Percentiles rank a stretch among this genome's conserved stretches.
These are phyloP conservation scores for Ageneiosus marmoratus DNA, from an alignment of 2,113 vertebrate species.

Conservation along the genomic window DNA sequence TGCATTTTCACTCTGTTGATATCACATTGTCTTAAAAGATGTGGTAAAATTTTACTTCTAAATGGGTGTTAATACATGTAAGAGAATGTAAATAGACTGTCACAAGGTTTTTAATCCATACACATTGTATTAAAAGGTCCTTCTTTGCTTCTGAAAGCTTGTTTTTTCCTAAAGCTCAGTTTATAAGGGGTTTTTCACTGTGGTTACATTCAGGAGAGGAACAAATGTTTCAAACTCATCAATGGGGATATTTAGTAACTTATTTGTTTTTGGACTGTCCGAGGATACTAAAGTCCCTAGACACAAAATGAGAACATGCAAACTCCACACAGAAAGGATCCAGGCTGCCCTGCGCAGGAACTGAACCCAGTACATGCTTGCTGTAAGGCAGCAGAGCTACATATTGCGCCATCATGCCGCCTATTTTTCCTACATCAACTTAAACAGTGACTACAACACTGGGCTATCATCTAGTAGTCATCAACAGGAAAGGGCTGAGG, in stretches of 20 bases:
- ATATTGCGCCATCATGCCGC: no score
- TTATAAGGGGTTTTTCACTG: no score
- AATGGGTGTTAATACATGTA: not conserved
- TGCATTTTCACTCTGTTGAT: not conserved
- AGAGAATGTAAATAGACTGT: not conserved
- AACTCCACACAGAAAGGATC: no score
- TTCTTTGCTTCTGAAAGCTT: constrained; percentile 4
- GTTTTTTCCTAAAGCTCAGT: not conserved
- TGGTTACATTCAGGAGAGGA: no score
- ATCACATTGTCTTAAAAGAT: not conserved
- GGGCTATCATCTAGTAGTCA: constrained; percentile 37
- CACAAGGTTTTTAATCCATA: not conserved
- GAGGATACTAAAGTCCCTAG: no score
- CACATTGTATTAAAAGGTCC: not conserved
- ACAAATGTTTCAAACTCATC: no score
- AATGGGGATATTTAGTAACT: no score
- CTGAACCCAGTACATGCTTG: no score
- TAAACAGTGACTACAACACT: constrained; percentile 14
- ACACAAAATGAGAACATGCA: no score
- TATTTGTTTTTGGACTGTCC: no score
- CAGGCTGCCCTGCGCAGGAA: no score
- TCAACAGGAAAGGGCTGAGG: constrained; percentile 34
- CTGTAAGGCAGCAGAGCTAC: no score
- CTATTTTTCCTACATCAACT: not conserved
- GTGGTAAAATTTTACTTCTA: not conserved